Conservation (phyloP, 2,113 vertebrate genomes). For the Tringa solitaria region DNA sequence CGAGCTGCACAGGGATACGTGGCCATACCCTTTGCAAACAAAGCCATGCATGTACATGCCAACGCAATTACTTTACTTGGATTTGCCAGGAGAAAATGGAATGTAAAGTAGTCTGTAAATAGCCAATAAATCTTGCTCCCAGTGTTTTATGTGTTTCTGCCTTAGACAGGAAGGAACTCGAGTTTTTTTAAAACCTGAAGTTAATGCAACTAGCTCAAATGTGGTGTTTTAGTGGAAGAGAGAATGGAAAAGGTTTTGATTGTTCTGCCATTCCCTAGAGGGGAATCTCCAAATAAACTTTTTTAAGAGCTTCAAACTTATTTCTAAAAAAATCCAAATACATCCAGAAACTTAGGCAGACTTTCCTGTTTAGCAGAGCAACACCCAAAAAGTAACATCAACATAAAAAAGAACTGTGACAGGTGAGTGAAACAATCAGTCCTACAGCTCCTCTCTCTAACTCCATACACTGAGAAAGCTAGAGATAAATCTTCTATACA, state of each 20-base stretch:
- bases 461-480: neutral
- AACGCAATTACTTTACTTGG: conserved; percentile 30
- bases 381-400: neutral
- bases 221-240: neutral
- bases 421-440: neutral
- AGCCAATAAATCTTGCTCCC: conserved; percentile 48
- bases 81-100: conserved; percentile 52
- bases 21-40: conserved; percentile 38
- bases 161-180: conserved; percentile 50
- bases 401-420: neutral
- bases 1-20: neutral
- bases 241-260: conserved; percentile 30
- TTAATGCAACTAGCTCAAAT: conserved; percentile 9
- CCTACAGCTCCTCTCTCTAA: neutral
- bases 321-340: conserved; percentile 36
- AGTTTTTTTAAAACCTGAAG: neutral
- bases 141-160: conserved; percentile 42
- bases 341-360: neutral
- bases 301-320: neutral
- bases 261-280: conserved; percentile 34
- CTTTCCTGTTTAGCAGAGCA: conserved; percentile 11
- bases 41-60: neutral
- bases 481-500: neutral
- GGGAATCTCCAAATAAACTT: neutral
- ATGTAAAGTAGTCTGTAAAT: conserved; percentile 44